Evolutionary conservation across 1,140 invertebrate species (phyloP).

Genomic region (Oryctes rhinoceros): DNA sequence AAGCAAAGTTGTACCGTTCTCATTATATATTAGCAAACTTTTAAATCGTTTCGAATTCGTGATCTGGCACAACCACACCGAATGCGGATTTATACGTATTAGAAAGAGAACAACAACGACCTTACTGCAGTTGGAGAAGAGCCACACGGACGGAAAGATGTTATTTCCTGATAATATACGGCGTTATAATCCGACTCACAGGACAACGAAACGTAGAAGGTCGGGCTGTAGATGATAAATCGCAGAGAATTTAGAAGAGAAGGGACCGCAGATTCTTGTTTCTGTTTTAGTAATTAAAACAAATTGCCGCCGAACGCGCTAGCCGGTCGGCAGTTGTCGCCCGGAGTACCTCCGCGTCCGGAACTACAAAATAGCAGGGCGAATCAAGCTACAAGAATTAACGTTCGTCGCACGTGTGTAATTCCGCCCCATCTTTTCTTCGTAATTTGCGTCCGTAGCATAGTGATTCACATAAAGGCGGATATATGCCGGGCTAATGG

Average conservation of each 20-base stretch:
- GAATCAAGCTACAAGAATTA: slow-evolving; percentile 45
- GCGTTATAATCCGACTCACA: slow-evolving; percentile 26
- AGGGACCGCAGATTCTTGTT: slow-evolving; percentile 50
- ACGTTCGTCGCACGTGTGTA: slow-evolving; percentile 42
- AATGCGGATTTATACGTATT: background rate
- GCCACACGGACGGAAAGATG: background rate
- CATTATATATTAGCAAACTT: slow-evolving; percentile 34
- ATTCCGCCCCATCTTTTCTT: slow-evolving; percentile 4
- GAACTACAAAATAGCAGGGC: slow-evolving; percentile 45
- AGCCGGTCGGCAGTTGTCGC: slow-evolving; percentile 44
- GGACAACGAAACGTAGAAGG: slow-evolving; percentile 33
- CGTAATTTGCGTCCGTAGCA: background rate
- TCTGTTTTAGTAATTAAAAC: slow-evolving; percentile 52
- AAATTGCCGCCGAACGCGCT: slow-evolving; percentile 47
- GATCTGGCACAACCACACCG: background rate
- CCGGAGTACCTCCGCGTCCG: slow-evolving; percentile 45
- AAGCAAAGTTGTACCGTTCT: background rate
- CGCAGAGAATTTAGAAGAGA: slow-evolving; percentile 28
- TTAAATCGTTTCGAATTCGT: slow-evolving; percentile 5
- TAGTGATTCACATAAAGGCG: too few relatives aligned
- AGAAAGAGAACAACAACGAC: slow-evolving; percentile 22
- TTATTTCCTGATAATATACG: slow-evolving; percentile 35
- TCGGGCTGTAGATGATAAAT: slow-evolving; percentile 18
- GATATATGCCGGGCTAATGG: too few relatives aligned
- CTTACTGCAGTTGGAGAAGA: background rate